A percentile compares a stretch with the other conserved stretches of the same genome.
Evolutionary conservation across 2,797 vertebrate genomes (phyloP).

Genomic region (Enteromius thamalakanensis): DNA sequence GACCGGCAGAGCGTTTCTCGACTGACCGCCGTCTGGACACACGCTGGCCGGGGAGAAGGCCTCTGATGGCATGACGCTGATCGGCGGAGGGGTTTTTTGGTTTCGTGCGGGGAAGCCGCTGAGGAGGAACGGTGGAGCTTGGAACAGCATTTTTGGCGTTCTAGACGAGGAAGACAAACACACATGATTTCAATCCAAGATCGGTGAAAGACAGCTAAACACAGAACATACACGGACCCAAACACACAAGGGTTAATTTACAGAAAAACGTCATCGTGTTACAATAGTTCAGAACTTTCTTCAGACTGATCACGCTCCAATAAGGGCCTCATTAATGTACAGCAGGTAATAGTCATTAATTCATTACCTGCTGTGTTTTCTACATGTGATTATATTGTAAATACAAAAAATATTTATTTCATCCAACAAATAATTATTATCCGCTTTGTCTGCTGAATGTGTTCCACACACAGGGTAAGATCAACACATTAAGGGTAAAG

Average conservation of each 20-base stretch:
- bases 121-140: slow-evolving; percentile 41
- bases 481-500: neutral
- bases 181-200: neutral
- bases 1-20: slow-evolving; percentile 31
- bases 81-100: neutral
- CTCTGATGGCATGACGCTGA: neutral
- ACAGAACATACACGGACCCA: neutral
- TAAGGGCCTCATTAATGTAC: too few relatives aligned
- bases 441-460: too few relatives aligned
- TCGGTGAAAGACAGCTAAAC: neutral
- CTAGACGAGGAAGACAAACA: slow-evolving; percentile 45
- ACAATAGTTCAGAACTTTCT: neutral
- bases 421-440: too few relatives aligned
- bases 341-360: too few relatives aligned
- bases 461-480: too few relatives aligned
- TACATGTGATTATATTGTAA: too few relatives aligned
- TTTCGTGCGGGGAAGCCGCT: slow-evolving; percentile 29
- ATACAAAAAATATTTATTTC: too few relatives aligned
- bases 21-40: slow-evolving; percentile 47
- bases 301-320: neutral
- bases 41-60: neutral
- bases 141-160: slow-evolving; percentile 35
- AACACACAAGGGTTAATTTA: neutral
- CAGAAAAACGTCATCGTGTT: too few relatives aligned
- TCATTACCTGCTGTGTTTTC: too few relatives aligned